These are phyloP conservation scores for Struthio camelus DNA, from an alignment of 2,113 vertebrate species.

Conservation along the genomic window DNA sequence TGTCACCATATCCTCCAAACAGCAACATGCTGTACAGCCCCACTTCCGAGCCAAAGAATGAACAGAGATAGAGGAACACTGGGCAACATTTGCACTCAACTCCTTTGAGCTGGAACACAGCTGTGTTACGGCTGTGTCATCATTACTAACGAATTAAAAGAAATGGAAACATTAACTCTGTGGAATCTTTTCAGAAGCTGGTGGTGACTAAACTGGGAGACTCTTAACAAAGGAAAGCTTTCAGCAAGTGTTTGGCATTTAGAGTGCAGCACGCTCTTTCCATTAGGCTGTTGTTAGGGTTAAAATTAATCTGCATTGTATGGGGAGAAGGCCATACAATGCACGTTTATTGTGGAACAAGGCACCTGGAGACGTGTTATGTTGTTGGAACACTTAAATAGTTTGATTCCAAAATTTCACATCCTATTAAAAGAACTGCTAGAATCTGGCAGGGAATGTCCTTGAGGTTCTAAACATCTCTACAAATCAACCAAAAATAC, in stretches of 20 bases:
- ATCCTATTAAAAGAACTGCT: background rate
- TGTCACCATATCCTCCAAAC: conserved; percentile 68
- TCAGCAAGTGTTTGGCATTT: conserved; percentile 64
- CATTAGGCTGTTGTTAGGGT: conserved; percentile 58
- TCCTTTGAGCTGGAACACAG: conserved; percentile 75
- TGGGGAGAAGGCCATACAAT: background rate
- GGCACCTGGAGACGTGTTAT: conserved; percentile 58
- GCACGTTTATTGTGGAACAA: conserved; percentile 18
- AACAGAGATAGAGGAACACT: conserved; percentile 69
- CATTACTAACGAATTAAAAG: conserved; percentile 70
- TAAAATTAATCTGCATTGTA: conserved; percentile 54
- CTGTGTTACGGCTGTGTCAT: conserved; percentile 78
- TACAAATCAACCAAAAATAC: background rate
- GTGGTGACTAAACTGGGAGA: conserved; percentile 63
- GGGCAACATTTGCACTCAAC: conserved; percentile 69
- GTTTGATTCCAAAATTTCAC: conserved; percentile 41
- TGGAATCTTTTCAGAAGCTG: conserved; percentile 76
- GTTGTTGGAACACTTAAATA: conserved; percentile 39
- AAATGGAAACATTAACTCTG: conserved; percentile 81
- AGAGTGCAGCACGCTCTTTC: conserved; percentile 36
- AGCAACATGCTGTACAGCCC: conserved; percentile 58
- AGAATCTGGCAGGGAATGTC: background rate
- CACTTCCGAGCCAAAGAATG: conserved; percentile 62
- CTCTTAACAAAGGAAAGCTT: conserved; percentile 74
- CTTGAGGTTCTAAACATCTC: background rate